Base-by-base conservation (phyloP, 1,140 invertebrate species). In the Cydia splendana region DNA sequence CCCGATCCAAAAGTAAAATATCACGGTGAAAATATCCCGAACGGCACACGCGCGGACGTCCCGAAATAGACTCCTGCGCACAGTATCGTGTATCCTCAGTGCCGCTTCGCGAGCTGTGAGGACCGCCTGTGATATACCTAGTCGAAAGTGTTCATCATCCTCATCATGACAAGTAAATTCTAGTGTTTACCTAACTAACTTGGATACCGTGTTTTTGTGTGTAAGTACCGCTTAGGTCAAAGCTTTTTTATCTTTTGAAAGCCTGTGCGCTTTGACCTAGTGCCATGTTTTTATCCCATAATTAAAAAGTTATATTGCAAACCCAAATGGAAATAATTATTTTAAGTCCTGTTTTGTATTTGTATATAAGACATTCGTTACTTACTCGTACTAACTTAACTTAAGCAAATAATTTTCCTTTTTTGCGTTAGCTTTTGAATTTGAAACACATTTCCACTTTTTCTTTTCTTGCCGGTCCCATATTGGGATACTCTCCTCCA, bases 1-100 rank as follows among this genome's bases (percentile, higher is more conserved):
- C 82, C 75, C 74, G 84, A 81, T 89, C 90, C 87, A 88, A 92
- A 92, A 91, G 89, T 88, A 89, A 88, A 84, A 79, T 81, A 78
- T 87, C 87, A 88, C 85, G 86, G 84, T 74, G 57, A 67, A 84
- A 83, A 85, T 80, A 82, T 81, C 80, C 74, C 74, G 28, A 65
- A 81, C 53, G 77, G 81, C 74, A 82, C 83, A 84, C 84, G 77
- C 34, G 75, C 57, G 30, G 51, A 53, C 73, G 75, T 87, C 90
- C 88, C 81, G 87, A 91, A 92, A 92, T 92, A 92, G 81, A 79
- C 75, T 81, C 84, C 81, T 77, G 75, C 80, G 78, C 84, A 79
- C 76, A 77, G 85, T 88, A 86, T 92, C 91, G 91, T 82, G 82
- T 92, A 24, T 90, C 84, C 88, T 77, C 89, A 92, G 91, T 92